Percentiles rank a stretch among this genome's conserved stretches.
Conservation (phyloP, 2,113 vertebrate species). For the Thunnus maccoyii region DNA sequence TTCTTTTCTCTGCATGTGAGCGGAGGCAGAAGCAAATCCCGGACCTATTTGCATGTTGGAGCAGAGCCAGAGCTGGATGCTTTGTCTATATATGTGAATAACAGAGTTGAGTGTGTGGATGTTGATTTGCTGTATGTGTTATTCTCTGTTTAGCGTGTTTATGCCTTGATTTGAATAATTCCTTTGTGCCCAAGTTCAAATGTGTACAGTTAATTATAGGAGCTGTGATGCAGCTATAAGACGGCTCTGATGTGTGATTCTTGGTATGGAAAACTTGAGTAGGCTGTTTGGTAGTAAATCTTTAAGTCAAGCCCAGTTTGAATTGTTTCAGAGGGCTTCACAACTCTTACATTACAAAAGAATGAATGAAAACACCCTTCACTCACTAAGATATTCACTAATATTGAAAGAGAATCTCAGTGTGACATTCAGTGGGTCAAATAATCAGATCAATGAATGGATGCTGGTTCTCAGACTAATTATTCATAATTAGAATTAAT, state of each 20-base stretch:
- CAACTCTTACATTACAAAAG: not conserved
- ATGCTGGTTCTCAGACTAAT: not conserved
- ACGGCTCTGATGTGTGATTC: not conserved
- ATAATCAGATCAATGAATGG: not conserved
- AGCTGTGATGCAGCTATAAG: slow-evolving; percentile 27
- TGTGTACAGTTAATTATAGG: slow-evolving; percentile 2
- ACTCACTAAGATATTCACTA: too few species aligned
- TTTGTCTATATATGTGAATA: slow-evolving; percentile 41
- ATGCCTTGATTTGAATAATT: slow-evolving; percentile 10
- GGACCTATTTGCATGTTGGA: slow-evolving; percentile 64
- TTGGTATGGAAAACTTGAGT: not conserved
- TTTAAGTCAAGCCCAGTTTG: slow-evolving; percentile 16
- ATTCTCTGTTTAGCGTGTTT: not conserved
- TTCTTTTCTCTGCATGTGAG: slow-evolving; percentile 48
- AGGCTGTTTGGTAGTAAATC: slow-evolving; percentile 19
- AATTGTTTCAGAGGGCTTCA: slow-evolving; percentile 15
- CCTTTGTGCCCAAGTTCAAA: not conserved
- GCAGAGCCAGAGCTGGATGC: slow-evolving; percentile 38
- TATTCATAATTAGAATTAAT: too few species aligned
- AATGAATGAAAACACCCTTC: slow-evolving; percentile 10
- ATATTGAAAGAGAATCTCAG: not conserved
- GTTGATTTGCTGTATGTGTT: slow-evolving; percentile 14
- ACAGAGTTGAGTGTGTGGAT: not conserved
- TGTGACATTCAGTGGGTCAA: too few species aligned
- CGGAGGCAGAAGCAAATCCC: slow-evolving; percentile 49